These are phyloP conservation scores for Brachirus orientalis DNA, from an alignment of 2,113 vertebrate species.

Conservation along the genomic window DNA sequence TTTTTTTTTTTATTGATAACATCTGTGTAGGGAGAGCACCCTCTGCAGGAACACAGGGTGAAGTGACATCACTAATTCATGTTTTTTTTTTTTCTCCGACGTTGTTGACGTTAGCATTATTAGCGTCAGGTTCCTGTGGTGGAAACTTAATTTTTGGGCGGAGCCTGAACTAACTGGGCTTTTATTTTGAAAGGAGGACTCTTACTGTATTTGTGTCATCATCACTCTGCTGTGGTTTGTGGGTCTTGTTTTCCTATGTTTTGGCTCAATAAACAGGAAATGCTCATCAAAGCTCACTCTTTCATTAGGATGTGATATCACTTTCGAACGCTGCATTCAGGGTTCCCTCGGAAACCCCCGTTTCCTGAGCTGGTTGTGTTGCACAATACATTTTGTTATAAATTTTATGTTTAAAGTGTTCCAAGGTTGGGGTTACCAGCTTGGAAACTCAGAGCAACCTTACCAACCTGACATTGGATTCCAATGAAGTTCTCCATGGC, in stretches of 20 bases:
- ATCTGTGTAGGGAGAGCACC: not conserved
- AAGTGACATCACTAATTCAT: no score
- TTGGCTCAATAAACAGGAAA: constrained; percentile 1
- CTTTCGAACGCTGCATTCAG: no score
- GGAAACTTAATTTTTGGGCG: not conserved
- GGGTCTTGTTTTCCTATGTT: constrained; percentile 2
- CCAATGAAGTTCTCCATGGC: no score
- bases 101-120: no score
- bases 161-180: not conserved
- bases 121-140: not conserved
- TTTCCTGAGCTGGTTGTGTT: no score
- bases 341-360: no score
- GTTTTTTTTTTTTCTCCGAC: no score
- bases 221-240: not conserved
- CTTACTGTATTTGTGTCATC: not conserved
- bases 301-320: not conserved
- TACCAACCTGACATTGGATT: no score
- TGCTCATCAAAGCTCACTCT: not conserved
- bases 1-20: not conserved
- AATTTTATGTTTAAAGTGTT: no score
- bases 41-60: not conserved
- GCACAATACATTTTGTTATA: no score
- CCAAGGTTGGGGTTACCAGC: no score
- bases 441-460: no score
- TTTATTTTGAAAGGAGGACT: constrained; percentile 3